Base-by-base conservation (phyloP, 2,797 vertebrate genomes). In the Pitangus sulphuratus region DNA sequence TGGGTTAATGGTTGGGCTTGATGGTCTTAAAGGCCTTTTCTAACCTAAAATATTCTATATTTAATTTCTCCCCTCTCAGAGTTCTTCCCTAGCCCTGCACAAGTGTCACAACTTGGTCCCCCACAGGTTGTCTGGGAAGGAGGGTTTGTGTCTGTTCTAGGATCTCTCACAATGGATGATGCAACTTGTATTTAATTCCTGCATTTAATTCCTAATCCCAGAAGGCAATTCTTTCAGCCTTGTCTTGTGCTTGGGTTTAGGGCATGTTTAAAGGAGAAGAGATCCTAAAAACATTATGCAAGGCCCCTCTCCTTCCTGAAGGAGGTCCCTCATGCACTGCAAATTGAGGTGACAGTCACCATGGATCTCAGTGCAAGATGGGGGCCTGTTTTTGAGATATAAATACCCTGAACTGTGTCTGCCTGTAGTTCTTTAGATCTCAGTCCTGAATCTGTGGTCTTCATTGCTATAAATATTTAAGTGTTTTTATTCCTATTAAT, bases 401-500 rank as follows among this genome's bases (percentile, higher is more conserved):
- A 88, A 71, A 76, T 83, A 78, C 44, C 25, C 37, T 83, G 48
- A 87, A 16, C 37, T 84, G 13, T 37, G 28, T 82, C 81, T 88
- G 77, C 56, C 76, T 93, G 69, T 56, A 69, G 44, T 62, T 92
- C 48, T 91, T 68, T 68, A 62, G 47, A 54, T 84, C 37, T 69
- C 69, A 58, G 1, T 69, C 51, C 31, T 81, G 26, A 56, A 66
- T 91, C 50, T 86, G 15, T 84, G 74, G 82, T 89, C 68, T 75
- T 76, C 25, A 4, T 37, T 21, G 75, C 72, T 84, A 96, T 96
- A 94, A 96, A 95, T 96, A 91, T 94, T 96, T 95, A 94, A 96
- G 65, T 94, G 88, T 94, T 94, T 94, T 85, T 94, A 84, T 91
- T 88, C 60, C n/a, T 94, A 97, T 96, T 93, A 94, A 95, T 94